phyloP scores from a whole-genome alignment of 1,140 invertebrate species.

The Papilio polyxenes region DNA sequence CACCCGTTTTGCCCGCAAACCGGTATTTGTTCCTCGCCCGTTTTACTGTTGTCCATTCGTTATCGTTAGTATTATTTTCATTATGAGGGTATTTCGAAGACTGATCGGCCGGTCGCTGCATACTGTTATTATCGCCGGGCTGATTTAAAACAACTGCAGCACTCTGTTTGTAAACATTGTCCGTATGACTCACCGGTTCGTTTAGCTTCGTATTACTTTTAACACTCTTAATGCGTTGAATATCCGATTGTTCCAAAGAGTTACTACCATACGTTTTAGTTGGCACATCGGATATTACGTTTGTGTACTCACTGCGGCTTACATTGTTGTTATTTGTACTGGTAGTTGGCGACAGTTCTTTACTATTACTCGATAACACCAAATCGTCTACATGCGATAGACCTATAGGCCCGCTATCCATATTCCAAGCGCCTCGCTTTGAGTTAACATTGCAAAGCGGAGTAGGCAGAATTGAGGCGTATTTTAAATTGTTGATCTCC shows the following conservation, averaged over 20 bases:
- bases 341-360: background rate
- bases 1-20: conserved; percentile 21
- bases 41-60: conserved; percentile 3
- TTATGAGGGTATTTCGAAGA: background rate
- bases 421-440: conserved; percentile 34
- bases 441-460: conserved; percentile 40
- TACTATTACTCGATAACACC: conserved; percentile 7
- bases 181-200: background rate
- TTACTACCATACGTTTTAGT: background rate
- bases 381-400: conserved; percentile 33
- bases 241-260: background rate
- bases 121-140: background rate
- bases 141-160: background rate
- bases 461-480: conserved; percentile 31
- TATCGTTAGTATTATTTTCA: background rate
- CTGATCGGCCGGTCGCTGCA: background rate
- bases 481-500: background rate
- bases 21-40: background rate
- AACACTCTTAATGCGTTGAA: background rate
- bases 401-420: conserved; percentile 25
- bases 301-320: background rate
- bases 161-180: background rate
- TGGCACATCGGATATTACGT: background rate
- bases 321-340: background rate
- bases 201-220: conserved; percentile 5